These are phyloP conservation scores for Manis javanica DNA, from an alignment of 2,797 vertebrate species.

Conservation along the genomic window DNA sequence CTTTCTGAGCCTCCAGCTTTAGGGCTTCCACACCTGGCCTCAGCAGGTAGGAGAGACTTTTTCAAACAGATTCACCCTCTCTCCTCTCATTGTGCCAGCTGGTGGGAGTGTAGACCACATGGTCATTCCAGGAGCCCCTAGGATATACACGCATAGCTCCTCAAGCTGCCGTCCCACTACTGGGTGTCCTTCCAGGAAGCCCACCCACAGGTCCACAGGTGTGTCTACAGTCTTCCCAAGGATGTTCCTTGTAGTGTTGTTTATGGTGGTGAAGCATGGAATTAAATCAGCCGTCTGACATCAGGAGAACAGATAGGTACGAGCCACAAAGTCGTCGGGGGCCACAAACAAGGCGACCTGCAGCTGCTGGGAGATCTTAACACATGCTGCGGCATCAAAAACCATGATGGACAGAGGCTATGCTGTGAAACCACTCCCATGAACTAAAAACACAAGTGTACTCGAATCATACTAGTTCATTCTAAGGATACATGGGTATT, in stretches of 20 bases:
- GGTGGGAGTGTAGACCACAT: fast-evolving
- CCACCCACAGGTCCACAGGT: background rate
- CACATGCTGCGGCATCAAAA: background rate
- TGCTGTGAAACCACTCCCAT: fast-evolving
- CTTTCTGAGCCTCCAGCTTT: background rate
- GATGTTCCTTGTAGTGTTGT: background rate
- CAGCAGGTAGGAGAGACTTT: background rate
- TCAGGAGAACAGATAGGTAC: background rate
- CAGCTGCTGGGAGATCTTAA: background rate
- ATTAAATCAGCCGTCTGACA: background rate
- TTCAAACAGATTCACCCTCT: background rate
- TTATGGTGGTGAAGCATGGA: background rate
- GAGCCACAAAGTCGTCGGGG: background rate
- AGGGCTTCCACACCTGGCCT: fast-evolving
- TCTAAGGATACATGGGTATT: background rate
- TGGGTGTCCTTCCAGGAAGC: background rate
- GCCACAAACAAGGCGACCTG: background rate
- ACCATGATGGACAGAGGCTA: fast-evolving
- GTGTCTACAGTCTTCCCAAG: background rate
- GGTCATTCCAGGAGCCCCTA: background rate
- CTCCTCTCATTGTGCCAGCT: background rate
- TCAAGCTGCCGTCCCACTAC: fast-evolving
- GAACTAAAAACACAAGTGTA: too few species aligned
- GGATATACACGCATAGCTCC: too few species aligned
- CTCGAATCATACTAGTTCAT: fast-evolving